Evolutionary conservation across 2,113 vertebrate genomes (phyloP).

Genomic region (Onychorhynchus coronatus): DNA sequence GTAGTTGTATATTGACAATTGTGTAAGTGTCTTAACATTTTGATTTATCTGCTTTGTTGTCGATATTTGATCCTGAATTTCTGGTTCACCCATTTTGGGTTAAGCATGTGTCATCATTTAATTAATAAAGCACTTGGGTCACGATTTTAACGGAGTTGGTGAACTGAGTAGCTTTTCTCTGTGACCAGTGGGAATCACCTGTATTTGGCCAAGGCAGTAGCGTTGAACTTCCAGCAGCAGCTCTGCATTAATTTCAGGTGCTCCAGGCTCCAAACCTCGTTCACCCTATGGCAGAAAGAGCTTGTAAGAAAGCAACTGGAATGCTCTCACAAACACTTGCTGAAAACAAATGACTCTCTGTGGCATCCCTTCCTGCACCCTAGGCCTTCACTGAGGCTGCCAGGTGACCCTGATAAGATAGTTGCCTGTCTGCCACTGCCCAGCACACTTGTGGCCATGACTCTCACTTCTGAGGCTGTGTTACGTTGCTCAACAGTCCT

Average conservation of each 20-base stretch:
- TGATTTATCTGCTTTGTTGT: neutral
- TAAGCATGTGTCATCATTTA: neutral
- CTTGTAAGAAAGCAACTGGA: neutral
- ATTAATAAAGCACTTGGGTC: neutral
- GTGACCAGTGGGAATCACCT: neutral
- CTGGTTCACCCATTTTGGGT: neutral
- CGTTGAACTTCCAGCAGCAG: neutral
- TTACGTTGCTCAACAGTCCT: neutral
- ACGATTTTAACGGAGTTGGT: neutral
- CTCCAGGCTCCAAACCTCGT: neutral
- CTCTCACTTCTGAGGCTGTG: neutral
- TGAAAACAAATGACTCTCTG: neutral
- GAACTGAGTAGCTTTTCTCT: neutral
- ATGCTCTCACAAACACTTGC: neutral
- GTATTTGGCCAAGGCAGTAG: neutral
- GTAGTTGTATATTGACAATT: neutral
- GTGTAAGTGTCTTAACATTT: neutral
- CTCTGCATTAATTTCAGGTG: neutral
- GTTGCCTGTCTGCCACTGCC: neutral
- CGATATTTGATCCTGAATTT: neutral
- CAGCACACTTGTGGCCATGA: neutral
- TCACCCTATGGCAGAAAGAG: neutral
- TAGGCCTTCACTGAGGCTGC: neutral
- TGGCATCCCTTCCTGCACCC: neutral
- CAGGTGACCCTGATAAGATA: neutral